Conservation (phyloP, 1,140 invertebrate species). For the Akabosia matsudoensis region DNA sequence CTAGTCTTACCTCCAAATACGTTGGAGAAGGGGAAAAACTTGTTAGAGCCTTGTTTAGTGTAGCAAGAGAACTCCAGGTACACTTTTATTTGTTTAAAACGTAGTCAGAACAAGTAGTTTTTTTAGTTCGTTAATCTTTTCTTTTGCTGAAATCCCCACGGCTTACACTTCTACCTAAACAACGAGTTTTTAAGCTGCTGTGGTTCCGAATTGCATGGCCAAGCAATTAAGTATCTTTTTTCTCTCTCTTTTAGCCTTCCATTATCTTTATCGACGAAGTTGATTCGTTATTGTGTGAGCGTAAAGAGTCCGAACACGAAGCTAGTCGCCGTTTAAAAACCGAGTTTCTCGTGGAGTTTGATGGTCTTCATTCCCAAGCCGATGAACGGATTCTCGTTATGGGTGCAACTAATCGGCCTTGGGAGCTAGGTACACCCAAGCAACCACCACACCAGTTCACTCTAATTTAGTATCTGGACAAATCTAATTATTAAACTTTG, state of each 20-base stretch:
- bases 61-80: constrained; percentile 82
- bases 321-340: constrained; percentile 94
- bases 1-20: constrained; percentile 96
- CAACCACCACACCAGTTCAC: too few species aligned
- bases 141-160: background rate
- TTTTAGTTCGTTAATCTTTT: too few species aligned
- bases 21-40: constrained; percentile 98
- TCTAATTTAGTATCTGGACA: too few species aligned
- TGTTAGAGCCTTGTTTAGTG: constrained; percentile 89
- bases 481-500: background rate
- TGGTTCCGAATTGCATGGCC: too few species aligned
- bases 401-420: constrained; percentile 93
- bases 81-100: background rate
- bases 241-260: constrained; percentile 67
- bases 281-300: constrained; percentile 86
- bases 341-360: constrained; percentile 95
- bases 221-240: constrained; percentile 4
- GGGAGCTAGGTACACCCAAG: constrained; percentile 87
- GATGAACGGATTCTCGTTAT: constrained; percentile 92
- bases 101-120: background rate
- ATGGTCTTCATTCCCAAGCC: constrained; percentile 75
- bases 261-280: constrained; percentile 97
- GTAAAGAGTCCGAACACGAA: constrained; percentile 90
- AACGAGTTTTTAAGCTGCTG: too few species aligned
- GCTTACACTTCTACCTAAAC: background rate